Base-by-base conservation (phyloP, 2,797 vertebrate species). In the Phyllotis vaccarum region DNA sequence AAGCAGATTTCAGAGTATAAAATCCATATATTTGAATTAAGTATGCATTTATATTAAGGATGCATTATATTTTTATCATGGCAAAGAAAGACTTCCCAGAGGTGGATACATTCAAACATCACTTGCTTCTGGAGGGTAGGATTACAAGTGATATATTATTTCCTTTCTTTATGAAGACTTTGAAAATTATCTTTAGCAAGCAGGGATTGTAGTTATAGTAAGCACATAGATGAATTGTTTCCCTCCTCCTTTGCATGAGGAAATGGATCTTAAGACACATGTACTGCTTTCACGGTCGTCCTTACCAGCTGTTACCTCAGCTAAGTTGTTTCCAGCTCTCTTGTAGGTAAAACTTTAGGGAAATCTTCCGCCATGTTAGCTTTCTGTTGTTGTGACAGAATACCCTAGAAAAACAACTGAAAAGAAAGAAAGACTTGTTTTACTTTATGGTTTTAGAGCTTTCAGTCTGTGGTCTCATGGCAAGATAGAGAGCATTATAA, bases 1-100 rank as follows among this genome's bases (percentile, higher is more conserved):
- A 91, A 95, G 83, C 72, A 91, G 34, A 62, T 95, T 75, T 52
- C 31, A 86, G 92, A 96, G n/a, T 81, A 68, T 56, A 93, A 74
- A 68, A 86, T 58, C 12, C 66, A 72, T 79, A 79, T 74, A 68
- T 93, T 87, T 76, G 87, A 82, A 91, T 91, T 79, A 94, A 89
- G 43, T 79, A 66, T 86, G 31, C n/a, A 54, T 78, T 89, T 62
- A 89, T 76, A 60, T 89, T 89, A 94, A 43, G 52, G 75, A 78
- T 62, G 58, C 80, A 72, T 68, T 86, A 54, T 31, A 29, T 89
- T 89, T 82, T 85, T 90, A 75, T 70, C 80, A 90, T 37, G 66
- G n/a, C 85, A 66, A 16, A 93, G 86, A 72, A 60, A 96, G 52
- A 70, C 79, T 70, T 91, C 66, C 88, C 83, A 22, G 27, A 40